Percentiles rank a stretch among this genome's conserved stretches.
These are phyloP conservation scores for Callocephalon fimbriatum DNA, from an alignment of 2,113 vertebrate genomes.

Conservation along the genomic window DNA sequence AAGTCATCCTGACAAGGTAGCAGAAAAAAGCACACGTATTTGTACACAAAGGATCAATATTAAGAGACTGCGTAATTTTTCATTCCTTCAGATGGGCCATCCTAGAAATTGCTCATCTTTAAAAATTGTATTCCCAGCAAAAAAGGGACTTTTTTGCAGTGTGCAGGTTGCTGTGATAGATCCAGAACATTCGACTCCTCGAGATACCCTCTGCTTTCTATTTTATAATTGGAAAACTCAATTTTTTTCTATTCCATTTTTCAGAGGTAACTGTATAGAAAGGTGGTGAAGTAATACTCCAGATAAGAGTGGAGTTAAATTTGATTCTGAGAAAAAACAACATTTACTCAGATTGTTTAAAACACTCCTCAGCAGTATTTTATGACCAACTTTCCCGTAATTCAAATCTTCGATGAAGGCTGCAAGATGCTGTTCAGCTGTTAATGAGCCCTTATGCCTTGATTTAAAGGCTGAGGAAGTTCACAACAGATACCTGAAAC, in stretches of 20 bases:
- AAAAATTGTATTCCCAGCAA: background rate
- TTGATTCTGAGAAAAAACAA: background rate
- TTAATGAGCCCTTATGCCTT: background rate
- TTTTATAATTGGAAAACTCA: background rate
- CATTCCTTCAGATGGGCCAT: background rate
- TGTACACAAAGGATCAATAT: slow-evolving; percentile 45
- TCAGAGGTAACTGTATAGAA: background rate
- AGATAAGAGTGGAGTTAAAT: background rate
- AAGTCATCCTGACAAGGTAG: background rate
- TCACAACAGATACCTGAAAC: background rate
- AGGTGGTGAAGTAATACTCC: background rate
- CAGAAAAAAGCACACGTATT: background rate
- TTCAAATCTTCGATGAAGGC: background rate
- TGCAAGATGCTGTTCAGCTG: background rate
- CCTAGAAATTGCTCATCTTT: background rate
- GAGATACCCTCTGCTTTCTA: background rate
- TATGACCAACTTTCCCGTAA: background rate
- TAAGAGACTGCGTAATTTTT: background rate
- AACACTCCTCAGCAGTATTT: background rate
- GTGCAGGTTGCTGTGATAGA: background rate
- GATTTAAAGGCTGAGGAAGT: background rate
- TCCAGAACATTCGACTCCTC: background rate
- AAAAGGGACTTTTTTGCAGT: background rate
- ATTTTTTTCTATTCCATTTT: background rate
- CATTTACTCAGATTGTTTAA: background rate